Percentiles rank a stretch among this genome's conserved stretches.
These are phyloP conservation scores for Caradrina clavipalpis DNA, from an alignment of 2,888 invertebrate genomes.

Conservation along the genomic window DNA sequence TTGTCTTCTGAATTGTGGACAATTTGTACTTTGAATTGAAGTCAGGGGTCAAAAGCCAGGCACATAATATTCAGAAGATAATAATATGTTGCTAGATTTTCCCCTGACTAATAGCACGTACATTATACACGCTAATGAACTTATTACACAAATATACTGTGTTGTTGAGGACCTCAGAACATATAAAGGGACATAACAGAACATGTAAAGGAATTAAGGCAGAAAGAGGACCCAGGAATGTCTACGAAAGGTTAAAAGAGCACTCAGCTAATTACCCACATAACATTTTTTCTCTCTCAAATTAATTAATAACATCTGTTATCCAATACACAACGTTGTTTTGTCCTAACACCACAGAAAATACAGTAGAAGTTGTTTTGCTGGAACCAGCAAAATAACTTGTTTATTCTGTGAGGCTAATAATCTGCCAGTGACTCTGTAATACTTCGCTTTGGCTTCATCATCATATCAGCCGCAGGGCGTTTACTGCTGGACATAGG, in stretches of 20 bases:
- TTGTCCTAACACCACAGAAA: neutral
- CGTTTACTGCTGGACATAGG: no score
- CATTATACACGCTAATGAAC: neutral
- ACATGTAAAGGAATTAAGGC: neutral
- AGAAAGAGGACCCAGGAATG: neutral
- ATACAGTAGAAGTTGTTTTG: neutral
- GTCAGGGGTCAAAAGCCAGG: neutral
- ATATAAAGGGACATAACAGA: neutral
- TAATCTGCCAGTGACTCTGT: no score
- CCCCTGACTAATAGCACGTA: neutral
- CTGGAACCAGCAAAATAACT: no score
- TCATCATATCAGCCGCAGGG: no score
- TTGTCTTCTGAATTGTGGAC: neutral
- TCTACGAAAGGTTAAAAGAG: neutral
- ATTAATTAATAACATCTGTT: conserved; percentile 3
- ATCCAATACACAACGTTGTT: neutral
- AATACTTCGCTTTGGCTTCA: no score
- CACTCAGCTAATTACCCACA: neutral
- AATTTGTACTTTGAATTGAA: conserved; percentile 11
- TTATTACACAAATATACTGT: neutral
- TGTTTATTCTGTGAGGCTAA: no score
- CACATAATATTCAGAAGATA: neutral
- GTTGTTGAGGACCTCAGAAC: neutral
- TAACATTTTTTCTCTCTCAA: neutral
- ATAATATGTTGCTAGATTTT: neutral